Conservation (phyloP, 2,797 vertebrate species). For the Falco rusticolus region DNA sequence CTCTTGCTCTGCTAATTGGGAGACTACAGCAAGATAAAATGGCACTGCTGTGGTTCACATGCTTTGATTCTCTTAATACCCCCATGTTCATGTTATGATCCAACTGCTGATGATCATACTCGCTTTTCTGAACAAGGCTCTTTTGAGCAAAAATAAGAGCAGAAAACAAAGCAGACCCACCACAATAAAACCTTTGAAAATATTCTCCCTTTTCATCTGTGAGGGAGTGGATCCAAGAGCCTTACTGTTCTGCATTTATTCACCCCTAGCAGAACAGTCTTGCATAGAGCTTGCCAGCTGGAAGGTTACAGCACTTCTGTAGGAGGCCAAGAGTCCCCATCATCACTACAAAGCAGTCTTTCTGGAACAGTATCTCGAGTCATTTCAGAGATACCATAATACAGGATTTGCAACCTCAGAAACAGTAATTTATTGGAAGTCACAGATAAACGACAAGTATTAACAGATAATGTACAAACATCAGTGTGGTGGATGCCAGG, state of each 20-base stretch:
- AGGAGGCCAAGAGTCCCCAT: background rate
- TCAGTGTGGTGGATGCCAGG: too few species aligned
- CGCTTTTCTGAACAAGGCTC: background rate
- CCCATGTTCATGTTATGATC: fast-evolving
- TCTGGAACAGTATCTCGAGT: background rate
- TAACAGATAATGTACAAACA: background rate
- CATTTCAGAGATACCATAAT: background rate
- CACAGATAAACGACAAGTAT: background rate
- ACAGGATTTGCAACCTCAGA: background rate
- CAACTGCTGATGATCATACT: background rate
- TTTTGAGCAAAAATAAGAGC: background rate
- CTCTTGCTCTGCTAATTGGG: background rate
- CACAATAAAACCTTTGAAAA: background rate
- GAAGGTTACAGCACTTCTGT: background rate
- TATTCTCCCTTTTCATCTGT: too few species aligned
- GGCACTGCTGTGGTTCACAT: background rate
- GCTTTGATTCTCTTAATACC: background rate
- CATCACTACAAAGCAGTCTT: background rate
- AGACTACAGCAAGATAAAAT: background rate
- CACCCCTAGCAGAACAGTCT: background rate
- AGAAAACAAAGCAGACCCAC: background rate
- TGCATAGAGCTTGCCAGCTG: background rate
- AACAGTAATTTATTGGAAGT: constrained; percentile 1
- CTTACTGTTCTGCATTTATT: background rate
- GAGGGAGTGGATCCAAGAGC: background rate